A percentile compares a stretch with the other conserved stretches of the same genome.
Evolutionary conservation across 2,888 invertebrate genomes (phyloP).

Genomic region (Choristoneura rosaceana): DNA sequence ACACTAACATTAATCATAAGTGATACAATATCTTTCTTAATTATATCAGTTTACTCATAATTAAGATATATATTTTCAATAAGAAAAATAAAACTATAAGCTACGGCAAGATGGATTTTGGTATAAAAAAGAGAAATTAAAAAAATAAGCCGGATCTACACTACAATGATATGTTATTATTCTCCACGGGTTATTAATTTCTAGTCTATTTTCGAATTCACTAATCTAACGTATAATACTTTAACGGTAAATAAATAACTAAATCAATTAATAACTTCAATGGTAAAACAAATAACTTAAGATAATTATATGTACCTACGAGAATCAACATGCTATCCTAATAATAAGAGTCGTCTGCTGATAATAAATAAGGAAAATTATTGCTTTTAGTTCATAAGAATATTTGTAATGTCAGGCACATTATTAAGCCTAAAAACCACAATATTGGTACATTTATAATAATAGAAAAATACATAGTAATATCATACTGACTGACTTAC

Average conservation of each 20-base stretch:
- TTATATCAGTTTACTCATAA: not conserved
- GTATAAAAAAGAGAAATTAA: not conserved
- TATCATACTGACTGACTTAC: slow-evolving; percentile 16
- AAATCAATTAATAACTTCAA: slow-evolving; percentile 28
- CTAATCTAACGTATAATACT: slow-evolving; percentile 72
- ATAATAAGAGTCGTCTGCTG: not conserved
- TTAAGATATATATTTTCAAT: not conserved
- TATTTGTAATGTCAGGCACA: slow-evolving; percentile 5
- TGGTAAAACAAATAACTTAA: slow-evolving; percentile 35
- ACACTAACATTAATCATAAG: not conserved
- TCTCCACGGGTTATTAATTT: slow-evolving; percentile 54
- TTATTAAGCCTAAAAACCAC: not conserved
- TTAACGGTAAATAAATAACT: slow-evolving; percentile 63
- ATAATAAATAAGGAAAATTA: not conserved
- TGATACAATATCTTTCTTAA: not conserved
- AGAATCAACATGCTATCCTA: slow-evolving; percentile 13
- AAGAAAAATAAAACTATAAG: not conserved
- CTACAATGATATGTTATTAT: slow-evolving; percentile 77
- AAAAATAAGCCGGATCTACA: slow-evolving; percentile 8
- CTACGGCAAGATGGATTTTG: slow-evolving; percentile 39
- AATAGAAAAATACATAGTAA: not conserved
- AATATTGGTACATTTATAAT: not conserved
- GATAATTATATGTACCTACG: slow-evolving; percentile 31
- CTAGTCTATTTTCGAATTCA: slow-evolving; percentile 41
- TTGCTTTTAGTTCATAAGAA: slow-evolving; percentile 8